Conservation (phyloP, 2,113 vertebrate genomes). For the Myrmecophaga tridactyla region DNA sequence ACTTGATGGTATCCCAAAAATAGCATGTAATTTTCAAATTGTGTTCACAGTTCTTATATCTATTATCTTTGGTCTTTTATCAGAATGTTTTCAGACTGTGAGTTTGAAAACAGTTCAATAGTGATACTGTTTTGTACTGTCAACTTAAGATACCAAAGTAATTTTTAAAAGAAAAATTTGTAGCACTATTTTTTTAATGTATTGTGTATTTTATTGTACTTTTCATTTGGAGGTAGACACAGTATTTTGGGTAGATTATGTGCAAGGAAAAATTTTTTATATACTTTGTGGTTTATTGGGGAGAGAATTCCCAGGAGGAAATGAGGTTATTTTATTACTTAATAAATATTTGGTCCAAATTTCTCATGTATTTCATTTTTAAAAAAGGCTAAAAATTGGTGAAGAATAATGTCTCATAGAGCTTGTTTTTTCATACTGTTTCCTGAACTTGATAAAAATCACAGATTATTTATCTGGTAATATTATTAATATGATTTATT, state of each 20-base stretch:
- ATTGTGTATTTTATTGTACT: background rate
- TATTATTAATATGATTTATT: constrained; percentile 39
- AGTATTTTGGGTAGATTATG: background rate
- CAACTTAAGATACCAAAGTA: background rate
- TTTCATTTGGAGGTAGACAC: constrained; percentile 28
- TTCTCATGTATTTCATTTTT: background rate
- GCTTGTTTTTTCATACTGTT: background rate
- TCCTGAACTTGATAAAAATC: constrained; percentile 16
- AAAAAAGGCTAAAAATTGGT: background rate
- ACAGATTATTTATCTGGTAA: background rate
- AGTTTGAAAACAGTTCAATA: too few relatives aligned
- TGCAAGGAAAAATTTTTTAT: constrained; percentile 9
- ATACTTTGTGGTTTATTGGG: background rate
- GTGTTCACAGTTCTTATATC: background rate
- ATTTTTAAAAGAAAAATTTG: background rate
- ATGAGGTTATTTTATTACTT: constrained; percentile 15
- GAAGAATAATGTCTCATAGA: constrained; percentile 1
- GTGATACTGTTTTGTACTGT: background rate
- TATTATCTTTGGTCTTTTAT: constrained; percentile 6
- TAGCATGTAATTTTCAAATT: background rate
- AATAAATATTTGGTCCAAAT: background rate
- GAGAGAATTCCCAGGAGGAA: background rate
- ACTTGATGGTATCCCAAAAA: background rate
- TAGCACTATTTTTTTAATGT: background rate
- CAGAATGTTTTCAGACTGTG: background rate